A percentile compares a stretch with the other conserved stretches of the same genome.
Conservation (phyloP, 2,797 vertebrate genomes). For the Pygocentrus nattereri region DNA sequence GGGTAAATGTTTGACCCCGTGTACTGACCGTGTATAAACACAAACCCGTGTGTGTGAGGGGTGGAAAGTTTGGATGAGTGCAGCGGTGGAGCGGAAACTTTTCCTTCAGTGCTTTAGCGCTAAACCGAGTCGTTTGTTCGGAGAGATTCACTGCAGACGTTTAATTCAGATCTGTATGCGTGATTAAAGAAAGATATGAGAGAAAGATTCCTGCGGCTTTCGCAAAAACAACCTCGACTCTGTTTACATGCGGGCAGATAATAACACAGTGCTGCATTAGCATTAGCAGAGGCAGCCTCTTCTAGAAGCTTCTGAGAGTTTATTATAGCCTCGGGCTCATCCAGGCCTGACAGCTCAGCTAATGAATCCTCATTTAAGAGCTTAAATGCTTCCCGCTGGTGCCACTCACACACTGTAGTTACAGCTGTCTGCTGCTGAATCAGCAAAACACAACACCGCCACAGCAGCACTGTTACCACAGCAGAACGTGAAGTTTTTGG, state of each 20-base stretch:
- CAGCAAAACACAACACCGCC: neutral
- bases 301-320: slow-evolving; percentile 47
- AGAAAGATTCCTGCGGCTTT: slow-evolving; percentile 29
- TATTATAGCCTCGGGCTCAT: slow-evolving; percentile 42
- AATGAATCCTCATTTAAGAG: slow-evolving; percentile 69
- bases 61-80: neutral
- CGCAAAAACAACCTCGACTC: neutral
- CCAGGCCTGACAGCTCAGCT: slow-evolving; percentile 59
- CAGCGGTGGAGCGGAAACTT: neutral
- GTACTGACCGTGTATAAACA: neutral
- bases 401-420: slow-evolving; percentile 9
- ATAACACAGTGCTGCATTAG: slow-evolving; percentile 57
- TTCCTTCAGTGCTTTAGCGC: neutral
- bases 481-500: too few relatives aligned
- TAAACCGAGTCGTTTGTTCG: neutral
- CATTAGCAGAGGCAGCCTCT: slow-evolving; percentile 38
- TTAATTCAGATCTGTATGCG: neutral
- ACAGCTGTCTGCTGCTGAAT: neutral
- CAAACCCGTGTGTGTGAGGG: neutral
- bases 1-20: too few relatives aligned
- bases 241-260: slow-evolving; percentile 49
- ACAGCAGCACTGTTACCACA: neutral
- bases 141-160: neutral
- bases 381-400: slow-evolving; percentile 61
- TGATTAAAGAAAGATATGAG: slow-evolving; percentile 7